These are phyloP conservation scores for Macroglossus sobrinus DNA, from an alignment of 2,113 vertebrate species.

Conservation along the genomic window DNA sequence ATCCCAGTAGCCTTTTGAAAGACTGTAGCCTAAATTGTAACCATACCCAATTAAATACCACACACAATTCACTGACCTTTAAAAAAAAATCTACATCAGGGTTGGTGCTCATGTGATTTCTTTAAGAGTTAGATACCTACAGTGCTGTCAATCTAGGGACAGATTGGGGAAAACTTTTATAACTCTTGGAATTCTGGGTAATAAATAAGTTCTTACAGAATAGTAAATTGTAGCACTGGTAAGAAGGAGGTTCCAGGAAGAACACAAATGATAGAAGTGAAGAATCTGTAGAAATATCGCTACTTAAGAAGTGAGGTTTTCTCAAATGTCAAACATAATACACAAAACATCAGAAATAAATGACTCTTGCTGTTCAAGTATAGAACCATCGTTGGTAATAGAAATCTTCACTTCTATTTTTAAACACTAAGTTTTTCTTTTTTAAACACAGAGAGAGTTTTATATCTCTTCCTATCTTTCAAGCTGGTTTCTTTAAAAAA, in stretches of 20 bases:
- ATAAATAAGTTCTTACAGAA: background rate
- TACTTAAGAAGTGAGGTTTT: background rate
- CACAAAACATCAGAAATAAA: background rate
- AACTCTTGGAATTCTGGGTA: background rate
- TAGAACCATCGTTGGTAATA: background rate
- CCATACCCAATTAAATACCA: background rate
- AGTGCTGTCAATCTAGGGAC: background rate
- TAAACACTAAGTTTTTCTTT: background rate
- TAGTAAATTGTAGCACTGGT: background rate
- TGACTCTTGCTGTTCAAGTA: background rate
- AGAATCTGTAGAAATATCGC: background rate
- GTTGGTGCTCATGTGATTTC: background rate
- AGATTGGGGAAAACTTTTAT: background rate
- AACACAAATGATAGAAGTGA: background rate
- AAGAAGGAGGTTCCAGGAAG: background rate
- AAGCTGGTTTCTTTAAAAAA: background rate
- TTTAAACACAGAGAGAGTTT: background rate
- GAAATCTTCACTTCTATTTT: background rate
- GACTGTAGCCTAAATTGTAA: background rate
- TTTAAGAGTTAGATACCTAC: background rate
- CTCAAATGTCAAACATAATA: background rate
- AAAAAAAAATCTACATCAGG: background rate
- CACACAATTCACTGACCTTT: background rate
- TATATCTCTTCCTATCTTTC: background rate
- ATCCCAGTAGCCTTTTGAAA: background rate